Base-by-base conservation (phyloP, 2,797 vertebrate genomes). In the Cheirogaleus major region DNA sequence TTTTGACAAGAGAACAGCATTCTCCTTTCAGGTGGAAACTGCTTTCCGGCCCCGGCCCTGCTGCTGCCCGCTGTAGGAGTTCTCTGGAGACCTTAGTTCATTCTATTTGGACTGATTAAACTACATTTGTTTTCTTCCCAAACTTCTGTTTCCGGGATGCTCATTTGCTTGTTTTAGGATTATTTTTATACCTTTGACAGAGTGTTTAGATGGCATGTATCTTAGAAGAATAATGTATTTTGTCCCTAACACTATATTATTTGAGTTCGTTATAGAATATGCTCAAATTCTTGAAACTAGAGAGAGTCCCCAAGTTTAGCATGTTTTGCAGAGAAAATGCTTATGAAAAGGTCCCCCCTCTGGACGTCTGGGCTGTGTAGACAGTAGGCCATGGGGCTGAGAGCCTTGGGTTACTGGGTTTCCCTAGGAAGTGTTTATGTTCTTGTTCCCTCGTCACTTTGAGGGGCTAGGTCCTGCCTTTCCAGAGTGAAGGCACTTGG, bases 391-490 rank as follows among this genome's bases (percentile, higher is more conserved):
- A 2, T 11, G 12, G 50, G 27, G 63, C 45, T 3, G 32, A 63
- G 9, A 23, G 63, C 2, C 8, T 2, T 1, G 3, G 38, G 1
- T 9, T 30, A 3, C 8, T 3, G 32, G n/a, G 2, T 7, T 23
- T 75, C 30, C 0, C 63, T 6, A 8, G 32, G 63, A 3, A 12
- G 0, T 8, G 12, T 17, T 15, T 0, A 0, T n/a, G 18, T 35
- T 69, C n/a, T 7, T 10, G 27, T 22, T 20, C 7, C 30, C 9
- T 2, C 38, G 13, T 1, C 13, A 15, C n/a, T 69, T 18, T 9
- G 7, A 8, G 75, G 10, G 73, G 30, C 59, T n/a, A 4, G 2
- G 50, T 4, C 75, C 50, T 13, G 14, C 15, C 73, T 61, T 61
- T 82, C 38, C 18, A 25, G 61, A n/a, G 0, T 0, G 72, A 32